Evolutionary conservation across 37 sponge, comb jelly and placozoan genomes (phyloP).

Genomic region (Crambe crambe): DNA sequence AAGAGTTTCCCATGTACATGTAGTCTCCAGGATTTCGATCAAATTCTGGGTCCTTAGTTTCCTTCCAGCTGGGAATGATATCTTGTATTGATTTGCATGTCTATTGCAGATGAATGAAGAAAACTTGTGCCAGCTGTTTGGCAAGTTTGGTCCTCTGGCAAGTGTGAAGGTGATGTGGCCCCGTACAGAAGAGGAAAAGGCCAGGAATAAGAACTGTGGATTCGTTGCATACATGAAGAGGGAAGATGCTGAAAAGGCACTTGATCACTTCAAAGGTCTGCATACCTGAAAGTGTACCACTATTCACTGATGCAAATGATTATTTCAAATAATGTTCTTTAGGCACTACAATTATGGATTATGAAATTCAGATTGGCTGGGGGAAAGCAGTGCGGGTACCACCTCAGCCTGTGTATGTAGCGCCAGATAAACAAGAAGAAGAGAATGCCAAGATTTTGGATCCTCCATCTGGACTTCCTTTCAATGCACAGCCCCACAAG

Average conservation of each 20-base stretch:
- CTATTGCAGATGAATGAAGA: conserved; percentile 93
- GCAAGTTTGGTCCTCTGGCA: conserved; percentile 95
- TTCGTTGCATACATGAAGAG: conserved; percentile 99
- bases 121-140: conserved; percentile 95
- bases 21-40: no score
- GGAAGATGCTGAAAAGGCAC: conserved; percentile 80
- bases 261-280: conserved; percentile 81
- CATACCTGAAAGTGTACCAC: not conserved
- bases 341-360: conserved; percentile 95
- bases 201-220: conserved; percentile 93
- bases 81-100: no score
- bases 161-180: conserved; percentile 99
- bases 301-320: no score
- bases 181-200: conserved; percentile 94
- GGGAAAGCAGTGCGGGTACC: conserved; percentile 97
- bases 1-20: not conserved
- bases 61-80: no score
- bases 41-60: no score
- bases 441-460: conserved; percentile 61
- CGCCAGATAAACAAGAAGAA: conserved; percentile 72
- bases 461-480: conserved; percentile 87
- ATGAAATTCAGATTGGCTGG: conserved; percentile 94
- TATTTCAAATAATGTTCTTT: no score
- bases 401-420: conserved; percentile 88
- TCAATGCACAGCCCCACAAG: conserved; percentile 81